Evolutionary conservation across 2,797 vertebrate genomes (phyloP).

Genomic region (Acanthopagrus latus): DNA sequence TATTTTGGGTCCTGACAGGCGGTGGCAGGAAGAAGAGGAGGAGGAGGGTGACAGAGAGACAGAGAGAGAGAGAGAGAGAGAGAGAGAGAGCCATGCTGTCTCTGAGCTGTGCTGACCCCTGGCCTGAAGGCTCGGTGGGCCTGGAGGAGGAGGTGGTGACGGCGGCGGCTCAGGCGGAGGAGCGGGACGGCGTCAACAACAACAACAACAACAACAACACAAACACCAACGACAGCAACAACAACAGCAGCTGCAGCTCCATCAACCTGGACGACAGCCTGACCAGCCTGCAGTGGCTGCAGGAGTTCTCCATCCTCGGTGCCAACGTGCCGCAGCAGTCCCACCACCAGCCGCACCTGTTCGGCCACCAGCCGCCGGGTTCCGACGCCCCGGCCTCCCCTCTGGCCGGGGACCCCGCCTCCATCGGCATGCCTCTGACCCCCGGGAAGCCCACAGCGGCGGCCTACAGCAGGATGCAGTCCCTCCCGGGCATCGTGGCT

Average conservation of each 20-base stretch:
- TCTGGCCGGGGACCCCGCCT: slow-evolving; percentile 92
- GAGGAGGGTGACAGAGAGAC: slow-evolving; percentile 21
- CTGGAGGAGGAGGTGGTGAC: slow-evolving; percentile 80
- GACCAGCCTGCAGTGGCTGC: slow-evolving; percentile 97
- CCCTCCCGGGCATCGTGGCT: slow-evolving; percentile 77
- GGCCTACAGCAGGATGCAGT: slow-evolving; percentile 83
- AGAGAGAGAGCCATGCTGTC: slow-evolving; percentile 77
- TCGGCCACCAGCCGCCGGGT: slow-evolving; percentile 81
- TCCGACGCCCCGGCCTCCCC: slow-evolving; percentile 91
- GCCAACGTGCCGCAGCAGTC: slow-evolving; percentile 83
- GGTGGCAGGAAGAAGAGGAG: slow-evolving; percentile 37
- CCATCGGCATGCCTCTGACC: slow-evolving; percentile 90
- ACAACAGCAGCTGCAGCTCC: slow-evolving; percentile 47
- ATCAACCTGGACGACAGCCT: slow-evolving; percentile 93
- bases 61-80: slow-evolving; percentile 6
- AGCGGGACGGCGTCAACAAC: slow-evolving; percentile 56
- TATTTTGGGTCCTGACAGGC: slow-evolving; percentile 47
- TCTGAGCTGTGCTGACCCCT: slow-evolving; percentile 77
- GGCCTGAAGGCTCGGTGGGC: slow-evolving; percentile 76
- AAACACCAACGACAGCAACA: neutral
- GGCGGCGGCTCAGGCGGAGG: slow-evolving; percentile 74
- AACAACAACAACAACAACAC: neutral
- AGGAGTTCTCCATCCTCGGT: slow-evolving; percentile 93
- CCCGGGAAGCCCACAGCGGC: slow-evolving; percentile 93
- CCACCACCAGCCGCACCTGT: slow-evolving; percentile 82